These are phyloP conservation scores for Drosophila paramelanica DNA, from an alignment of 2,888 invertebrate genomes.

Conservation along the genomic window DNA sequence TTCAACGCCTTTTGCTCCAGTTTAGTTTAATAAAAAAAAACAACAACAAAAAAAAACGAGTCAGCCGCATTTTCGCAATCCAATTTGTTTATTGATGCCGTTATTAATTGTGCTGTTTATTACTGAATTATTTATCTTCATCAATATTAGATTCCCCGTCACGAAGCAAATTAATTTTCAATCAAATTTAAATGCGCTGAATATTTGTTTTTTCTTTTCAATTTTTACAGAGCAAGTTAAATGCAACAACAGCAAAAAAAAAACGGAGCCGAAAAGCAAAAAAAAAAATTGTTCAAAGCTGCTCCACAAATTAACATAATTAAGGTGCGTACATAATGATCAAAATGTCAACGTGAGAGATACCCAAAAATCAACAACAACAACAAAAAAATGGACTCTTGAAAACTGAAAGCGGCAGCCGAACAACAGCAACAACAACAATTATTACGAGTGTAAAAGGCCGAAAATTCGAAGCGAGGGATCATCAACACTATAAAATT, in stretches of 20 bases:
- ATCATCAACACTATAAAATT: constrained; percentile 61
- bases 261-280: constrained; percentile 1
- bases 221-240: constrained; percentile 26
- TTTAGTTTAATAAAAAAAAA: constrained; percentile 16
- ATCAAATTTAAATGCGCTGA: constrained; percentile 57
- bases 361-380: constrained; percentile 13
- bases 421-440: constrained; percentile 15
- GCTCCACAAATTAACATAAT: constrained; percentile 68
- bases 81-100: constrained; percentile 54
- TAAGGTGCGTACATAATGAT: constrained; percentile 63
- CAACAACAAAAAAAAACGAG: not conserved
- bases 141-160: constrained; percentile 20
- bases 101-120: constrained; percentile 40
- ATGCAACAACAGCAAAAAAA: constrained; percentile 25
- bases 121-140: constrained; percentile 37
- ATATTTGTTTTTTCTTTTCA: constrained; percentile 26
- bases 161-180: constrained; percentile 65
- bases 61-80: constrained; percentile 56
- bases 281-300: constrained; percentile 30
- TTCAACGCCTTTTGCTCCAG: constrained; percentile 29
- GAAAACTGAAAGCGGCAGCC: constrained; percentile 37
- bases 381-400: constrained; percentile 7
- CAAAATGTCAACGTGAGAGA: constrained; percentile 58
- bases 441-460: constrained; percentile 47
- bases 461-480: constrained; percentile 28